A percentile compares a stretch with the other conserved stretches of the same genome.
phyloP scores from a whole-genome alignment of 2,797 vertebrate genomes.

The Catostomus latipinnis region DNA sequence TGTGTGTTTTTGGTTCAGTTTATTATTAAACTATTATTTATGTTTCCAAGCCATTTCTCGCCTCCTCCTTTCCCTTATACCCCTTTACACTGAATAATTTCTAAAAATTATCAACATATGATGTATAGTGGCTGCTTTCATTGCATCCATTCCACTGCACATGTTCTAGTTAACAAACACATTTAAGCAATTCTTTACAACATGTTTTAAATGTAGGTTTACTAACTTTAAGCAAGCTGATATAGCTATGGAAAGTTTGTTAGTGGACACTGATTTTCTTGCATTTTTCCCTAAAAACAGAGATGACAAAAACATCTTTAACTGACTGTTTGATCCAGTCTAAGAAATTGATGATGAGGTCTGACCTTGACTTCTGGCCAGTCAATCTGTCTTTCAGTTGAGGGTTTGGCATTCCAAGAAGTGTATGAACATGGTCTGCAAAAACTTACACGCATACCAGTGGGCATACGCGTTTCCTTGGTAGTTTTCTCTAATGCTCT shows the following conservation, averaged over 20 bases:
- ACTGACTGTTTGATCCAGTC: conserved; percentile 9
- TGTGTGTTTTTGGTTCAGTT: no score
- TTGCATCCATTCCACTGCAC: no score
- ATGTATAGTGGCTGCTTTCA: no score
- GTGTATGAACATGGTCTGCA: conserved; percentile 68
- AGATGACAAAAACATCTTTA: neutral
- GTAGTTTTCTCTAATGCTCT: no score
- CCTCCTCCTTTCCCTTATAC: no score
- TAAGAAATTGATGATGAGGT: conserved; percentile 49
- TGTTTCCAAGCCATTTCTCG: no score
- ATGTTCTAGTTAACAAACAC: no score
- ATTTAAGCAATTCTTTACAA: no score
- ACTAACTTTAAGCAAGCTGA: neutral
- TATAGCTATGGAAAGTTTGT: neutral
- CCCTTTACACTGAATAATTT: no score
- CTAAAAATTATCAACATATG: no score
- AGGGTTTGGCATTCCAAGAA: conserved; percentile 62
- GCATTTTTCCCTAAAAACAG: neutral
- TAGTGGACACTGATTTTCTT: neutral
- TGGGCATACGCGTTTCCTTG: conserved; percentile 57
- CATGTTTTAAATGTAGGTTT: no score
- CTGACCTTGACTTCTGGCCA: conserved; percentile 67
- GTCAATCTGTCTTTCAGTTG: conserved; percentile 64
- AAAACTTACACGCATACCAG: conserved; percentile 69
- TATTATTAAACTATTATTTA: no score